These are phyloP conservation scores for Hafferia zeledoni DNA, from an alignment of 2,797 vertebrate genomes.

Conservation along the genomic window DNA sequence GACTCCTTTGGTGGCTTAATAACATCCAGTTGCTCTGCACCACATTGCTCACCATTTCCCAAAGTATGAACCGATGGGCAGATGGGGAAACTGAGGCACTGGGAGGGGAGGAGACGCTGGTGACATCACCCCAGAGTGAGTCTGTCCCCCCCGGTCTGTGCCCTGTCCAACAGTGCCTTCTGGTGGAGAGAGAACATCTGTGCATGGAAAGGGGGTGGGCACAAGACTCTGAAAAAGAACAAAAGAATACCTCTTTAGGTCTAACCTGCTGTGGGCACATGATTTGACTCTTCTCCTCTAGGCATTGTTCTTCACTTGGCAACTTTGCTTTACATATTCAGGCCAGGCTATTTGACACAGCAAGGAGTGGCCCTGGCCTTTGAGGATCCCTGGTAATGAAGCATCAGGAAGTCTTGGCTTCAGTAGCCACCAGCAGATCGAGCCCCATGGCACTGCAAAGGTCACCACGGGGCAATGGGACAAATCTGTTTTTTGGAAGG, in stretches of 20 bases:
- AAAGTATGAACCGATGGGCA: not conserved
- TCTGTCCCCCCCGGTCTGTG: not conserved
- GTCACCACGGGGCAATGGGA: slow-evolving; percentile 32
- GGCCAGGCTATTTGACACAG: not conserved
- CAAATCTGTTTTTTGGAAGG: slow-evolving; percentile 39
- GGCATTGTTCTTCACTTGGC: not conserved
- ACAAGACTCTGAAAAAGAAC: not conserved
- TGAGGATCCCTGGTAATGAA: slow-evolving; percentile 1
- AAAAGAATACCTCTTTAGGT: not conserved
- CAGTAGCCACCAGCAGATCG: not conserved
- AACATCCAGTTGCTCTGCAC: not conserved
- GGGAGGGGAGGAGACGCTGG: not conserved
- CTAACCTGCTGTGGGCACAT: not conserved
- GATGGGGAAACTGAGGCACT: slow-evolving; percentile 49
- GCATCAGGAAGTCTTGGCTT: slow-evolving; percentile 16
- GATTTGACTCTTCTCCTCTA: not conserved
- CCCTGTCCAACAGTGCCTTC: slow-evolving; percentile 57
- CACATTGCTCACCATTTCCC: fast-evolving
- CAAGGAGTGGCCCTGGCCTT: not conserved
- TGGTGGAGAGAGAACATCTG: not conserved
- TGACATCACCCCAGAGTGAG: not conserved
- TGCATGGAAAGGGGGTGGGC: not conserved
- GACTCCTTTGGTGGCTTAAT: not conserved
- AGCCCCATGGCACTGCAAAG: not conserved
- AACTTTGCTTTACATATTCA: not conserved